These are phyloP conservation scores for Acleris emargana DNA, from an alignment of 2,888 invertebrate species.

Conservation along the genomic window DNA sequence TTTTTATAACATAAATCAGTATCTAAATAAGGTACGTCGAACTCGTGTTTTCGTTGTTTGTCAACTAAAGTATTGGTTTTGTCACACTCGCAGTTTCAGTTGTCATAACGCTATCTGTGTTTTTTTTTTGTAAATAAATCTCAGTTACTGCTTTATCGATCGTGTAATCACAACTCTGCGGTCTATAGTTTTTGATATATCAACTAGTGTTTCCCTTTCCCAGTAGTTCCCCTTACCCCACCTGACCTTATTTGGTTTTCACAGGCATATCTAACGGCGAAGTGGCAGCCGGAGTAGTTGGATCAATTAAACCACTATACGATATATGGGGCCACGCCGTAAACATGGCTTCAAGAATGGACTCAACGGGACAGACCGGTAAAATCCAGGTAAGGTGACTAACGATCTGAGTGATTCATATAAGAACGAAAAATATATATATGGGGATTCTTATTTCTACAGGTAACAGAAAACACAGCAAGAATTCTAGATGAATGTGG, in stretches of 20 bases:
- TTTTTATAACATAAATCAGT: no score
- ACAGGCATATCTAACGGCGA: slow-evolving; percentile 95
- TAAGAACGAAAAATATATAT: slow-evolving; percentile 8
- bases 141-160: no score
- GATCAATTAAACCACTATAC: slow-evolving; percentile 96
- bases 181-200: no score
- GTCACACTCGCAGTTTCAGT: no score
- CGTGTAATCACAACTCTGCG: no score
- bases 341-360: slow-evolving; percentile 98
- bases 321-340: slow-evolving; percentile 99
- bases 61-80: no score
- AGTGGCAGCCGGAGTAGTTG: slow-evolving; percentile 97
- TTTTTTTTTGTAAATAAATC: no score
- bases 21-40: no score
- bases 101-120: no score
- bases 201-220: no score
- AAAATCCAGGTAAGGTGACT: slow-evolving; percentile 86
- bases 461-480: slow-evolving; percentile 90
- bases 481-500: slow-evolving; percentile 86
- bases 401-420: neutral
- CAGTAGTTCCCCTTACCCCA: no score
- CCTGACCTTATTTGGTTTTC: slow-evolving; percentile 33
- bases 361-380: slow-evolving; percentile 92
- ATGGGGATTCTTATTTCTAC: slow-evolving; percentile 28
- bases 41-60: no score